A percentile compares a stretch with the other conserved stretches of the same genome.
These are phyloP conservation scores for Pomatorhinus ruficollis DNA, from an alignment of 2,113 vertebrate genomes.

Conservation along the genomic window DNA sequence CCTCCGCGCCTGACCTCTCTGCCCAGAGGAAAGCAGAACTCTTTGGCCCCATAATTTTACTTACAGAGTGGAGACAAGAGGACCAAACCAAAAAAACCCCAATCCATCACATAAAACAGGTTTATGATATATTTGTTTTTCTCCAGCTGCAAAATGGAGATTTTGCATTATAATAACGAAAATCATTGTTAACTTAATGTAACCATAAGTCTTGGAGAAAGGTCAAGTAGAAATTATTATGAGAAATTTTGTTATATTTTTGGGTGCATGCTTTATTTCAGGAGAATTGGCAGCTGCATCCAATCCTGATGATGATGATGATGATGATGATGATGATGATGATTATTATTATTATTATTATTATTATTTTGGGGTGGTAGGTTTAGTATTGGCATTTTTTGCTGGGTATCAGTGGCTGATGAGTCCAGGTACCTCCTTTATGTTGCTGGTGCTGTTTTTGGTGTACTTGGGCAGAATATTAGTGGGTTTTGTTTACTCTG, in stretches of 20 bases:
- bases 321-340: too few species aligned
- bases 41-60: not conserved
- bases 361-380: not conserved
- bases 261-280: not conserved
- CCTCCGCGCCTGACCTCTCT: not conserved
- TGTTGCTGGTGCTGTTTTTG: not conserved
- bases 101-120: not conserved
- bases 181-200: not conserved
- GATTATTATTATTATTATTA: not conserved
- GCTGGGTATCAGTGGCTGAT: not conserved
- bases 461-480: not conserved
- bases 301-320: not conserved
- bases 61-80: accelerated
- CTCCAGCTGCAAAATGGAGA: not conserved
- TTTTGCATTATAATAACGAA: not conserved
- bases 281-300: not conserved
- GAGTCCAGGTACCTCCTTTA: not conserved
- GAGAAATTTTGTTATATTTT: not conserved
- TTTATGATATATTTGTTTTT: not conserved
- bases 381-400: not conserved
- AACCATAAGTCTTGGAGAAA: not conserved
- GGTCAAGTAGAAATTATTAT: not conserved
- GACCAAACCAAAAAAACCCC: not conserved
- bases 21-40: not conserved
- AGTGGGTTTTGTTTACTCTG: not conserved